These are phyloP conservation scores for Neoascia interrupta DNA, from an alignment of 2,888 invertebrate genomes.

Conservation along the genomic window DNA sequence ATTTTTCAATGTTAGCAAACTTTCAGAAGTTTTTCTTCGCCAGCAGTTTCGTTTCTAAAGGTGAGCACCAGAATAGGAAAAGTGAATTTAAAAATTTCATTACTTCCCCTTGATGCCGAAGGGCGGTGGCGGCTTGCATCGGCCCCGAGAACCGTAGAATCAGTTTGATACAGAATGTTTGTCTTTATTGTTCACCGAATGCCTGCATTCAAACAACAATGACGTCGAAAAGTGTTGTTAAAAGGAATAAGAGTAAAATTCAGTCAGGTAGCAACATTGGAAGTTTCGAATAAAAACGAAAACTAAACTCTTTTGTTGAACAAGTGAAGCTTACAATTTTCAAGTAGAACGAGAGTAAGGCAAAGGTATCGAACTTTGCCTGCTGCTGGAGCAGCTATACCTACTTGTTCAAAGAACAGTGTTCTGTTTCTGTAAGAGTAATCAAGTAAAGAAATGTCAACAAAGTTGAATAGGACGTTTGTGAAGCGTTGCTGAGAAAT, in stretches of 20 bases:
- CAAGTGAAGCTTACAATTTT: neutral
- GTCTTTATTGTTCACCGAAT: neutral
- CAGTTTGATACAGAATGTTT: neutral
- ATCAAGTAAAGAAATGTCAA: no score
- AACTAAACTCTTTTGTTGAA: conserved; percentile 1
- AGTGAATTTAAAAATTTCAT: conserved; percentile 16
- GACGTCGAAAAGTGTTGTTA: conserved; percentile 7
- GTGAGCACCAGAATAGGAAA: conserved; percentile 2
- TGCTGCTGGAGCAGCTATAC: no score
- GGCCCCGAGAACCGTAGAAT: neutral
- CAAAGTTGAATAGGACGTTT: no score
- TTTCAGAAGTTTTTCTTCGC: conserved; percentile 1
- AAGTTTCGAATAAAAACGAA: conserved; percentile 5
- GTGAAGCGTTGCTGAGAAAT: no score
- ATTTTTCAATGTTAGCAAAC: conserved; percentile 11
- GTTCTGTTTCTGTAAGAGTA: no score
- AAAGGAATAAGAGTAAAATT: no score
- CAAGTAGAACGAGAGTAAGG: no score
- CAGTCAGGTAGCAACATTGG: neutral
- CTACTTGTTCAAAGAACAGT: no score
- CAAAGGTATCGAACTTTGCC: conserved; percentile 8
- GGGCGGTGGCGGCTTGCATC: neutral
- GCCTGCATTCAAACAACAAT: conserved; percentile 2
- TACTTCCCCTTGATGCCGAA: neutral
- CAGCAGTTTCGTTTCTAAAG: neutral